Conservation (phyloP, 64 coral and sea anemone species). For the Dendrophyllia cribrosa region DNA sequence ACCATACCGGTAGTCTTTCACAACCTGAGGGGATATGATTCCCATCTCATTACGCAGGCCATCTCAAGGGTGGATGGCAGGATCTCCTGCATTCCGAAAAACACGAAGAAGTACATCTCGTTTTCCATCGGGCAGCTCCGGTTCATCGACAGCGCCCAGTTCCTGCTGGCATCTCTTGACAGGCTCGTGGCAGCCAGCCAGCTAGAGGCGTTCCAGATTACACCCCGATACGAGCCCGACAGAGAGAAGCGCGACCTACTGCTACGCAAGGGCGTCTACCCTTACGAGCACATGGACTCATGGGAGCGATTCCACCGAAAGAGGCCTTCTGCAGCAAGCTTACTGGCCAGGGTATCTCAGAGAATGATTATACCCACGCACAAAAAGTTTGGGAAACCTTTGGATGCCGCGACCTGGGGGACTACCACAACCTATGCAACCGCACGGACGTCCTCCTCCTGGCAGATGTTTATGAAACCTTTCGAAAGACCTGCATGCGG, state of each 20-base stretch:
- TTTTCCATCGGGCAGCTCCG: neutral
- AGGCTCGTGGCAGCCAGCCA: neutral
- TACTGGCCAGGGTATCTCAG: neutral
- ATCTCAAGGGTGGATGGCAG: no score
- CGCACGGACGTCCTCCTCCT: neutral
- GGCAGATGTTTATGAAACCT: constrained; percentile 18
- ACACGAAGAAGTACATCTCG: no score
- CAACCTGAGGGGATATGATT: no score
- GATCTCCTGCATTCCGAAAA: no score
- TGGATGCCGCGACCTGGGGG: neutral
- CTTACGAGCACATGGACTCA: neutral
- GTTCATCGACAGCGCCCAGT: neutral
- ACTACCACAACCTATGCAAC: neutral
- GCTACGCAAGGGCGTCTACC: neutral
- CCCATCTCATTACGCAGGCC: no score
- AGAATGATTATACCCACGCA: neutral
- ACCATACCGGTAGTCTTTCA: no score
- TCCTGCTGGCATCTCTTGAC: neutral
- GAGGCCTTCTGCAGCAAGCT: neutral
- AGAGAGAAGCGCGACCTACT: neutral
- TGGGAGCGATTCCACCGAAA: neutral
- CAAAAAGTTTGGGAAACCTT: constrained; percentile 13
- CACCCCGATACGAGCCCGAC: neutral
- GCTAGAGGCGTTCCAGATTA: neutral
- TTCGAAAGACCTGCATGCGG: constrained; percentile 1